phyloP scores from a whole-genome alignment of 2,113 vertebrate species.

The Rhinoptilus africanus region DNA sequence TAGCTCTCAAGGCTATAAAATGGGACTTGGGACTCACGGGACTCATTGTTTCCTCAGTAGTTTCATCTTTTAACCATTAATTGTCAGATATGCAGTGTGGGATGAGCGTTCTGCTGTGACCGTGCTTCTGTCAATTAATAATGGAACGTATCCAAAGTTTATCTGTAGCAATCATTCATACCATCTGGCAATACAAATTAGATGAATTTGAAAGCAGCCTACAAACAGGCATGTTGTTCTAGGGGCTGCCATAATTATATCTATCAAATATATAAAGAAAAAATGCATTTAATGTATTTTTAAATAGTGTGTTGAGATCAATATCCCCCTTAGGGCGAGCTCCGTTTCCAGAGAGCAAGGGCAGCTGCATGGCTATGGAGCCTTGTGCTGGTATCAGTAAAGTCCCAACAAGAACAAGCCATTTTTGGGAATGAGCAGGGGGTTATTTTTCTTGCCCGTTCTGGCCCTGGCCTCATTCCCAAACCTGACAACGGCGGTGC shows the following conservation, averaged over 20 bases:
- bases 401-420: not conserved
- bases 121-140: constrained; percentile 67
- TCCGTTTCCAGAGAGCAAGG: not conserved
- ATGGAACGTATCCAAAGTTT: constrained; percentile 68
- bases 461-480: constrained; percentile 24
- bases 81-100: constrained; percentile 28
- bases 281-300: constrained; percentile 54
- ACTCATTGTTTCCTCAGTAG: constrained; percentile 35
- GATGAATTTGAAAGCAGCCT: constrained; percentile 66
- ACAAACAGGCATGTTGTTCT: constrained; percentile 62
- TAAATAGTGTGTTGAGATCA: not conserved
- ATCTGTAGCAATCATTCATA: constrained; percentile 71
- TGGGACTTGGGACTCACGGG: constrained; percentile 12
- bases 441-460: not conserved
- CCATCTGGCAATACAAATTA: constrained; percentile 71
- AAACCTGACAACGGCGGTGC: not conserved
- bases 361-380: not conserved
- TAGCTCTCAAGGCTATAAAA: constrained; percentile 43
- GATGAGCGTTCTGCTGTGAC: constrained; percentile 44
- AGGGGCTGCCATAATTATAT: constrained; percentile 56
- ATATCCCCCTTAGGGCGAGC: not conserved
- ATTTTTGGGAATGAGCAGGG: not conserved
- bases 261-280: constrained; percentile 32
- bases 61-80: constrained; percentile 65
- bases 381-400: not conserved